phyloP scores from a whole-genome alignment of 2,888 invertebrate genomes.

The Azorinus chamasolen region DNA sequence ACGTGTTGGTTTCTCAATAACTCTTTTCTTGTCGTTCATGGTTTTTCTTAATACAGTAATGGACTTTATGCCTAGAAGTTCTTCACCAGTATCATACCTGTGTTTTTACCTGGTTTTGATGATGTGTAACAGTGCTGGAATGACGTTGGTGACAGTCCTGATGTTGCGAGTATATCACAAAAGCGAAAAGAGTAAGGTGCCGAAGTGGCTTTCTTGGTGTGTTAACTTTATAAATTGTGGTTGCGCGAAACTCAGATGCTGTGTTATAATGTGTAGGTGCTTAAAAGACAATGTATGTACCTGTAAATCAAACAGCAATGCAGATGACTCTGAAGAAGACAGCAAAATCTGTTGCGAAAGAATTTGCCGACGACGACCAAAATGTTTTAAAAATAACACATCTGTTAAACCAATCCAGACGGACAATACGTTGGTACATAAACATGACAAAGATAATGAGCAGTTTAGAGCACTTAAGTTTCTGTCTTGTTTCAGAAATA shows the following conservation, averaged over 20 bases:
- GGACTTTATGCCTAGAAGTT: conserved; percentile 53
- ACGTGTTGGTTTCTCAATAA: conserved; percentile 52
- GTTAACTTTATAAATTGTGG: conserved; percentile 48
- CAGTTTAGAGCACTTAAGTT: no score
- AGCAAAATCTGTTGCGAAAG: no score
- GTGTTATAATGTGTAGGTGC: conserved; percentile 15
- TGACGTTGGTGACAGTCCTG: conserved; percentile 45
- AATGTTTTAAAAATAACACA: no score
- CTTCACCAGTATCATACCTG: conserved; percentile 45
- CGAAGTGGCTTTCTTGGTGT: conserved; percentile 31
- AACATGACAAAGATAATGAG: no score
- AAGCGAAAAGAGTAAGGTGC: conserved; percentile 40
- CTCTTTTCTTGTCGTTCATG: conserved; percentile 47
- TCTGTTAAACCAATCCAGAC: no score
- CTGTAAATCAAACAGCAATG: no score
- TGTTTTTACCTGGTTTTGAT: conserved; percentile 52
- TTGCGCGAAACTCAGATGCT: conserved; percentile 38
- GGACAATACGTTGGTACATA: no score
- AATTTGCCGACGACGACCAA: no score
- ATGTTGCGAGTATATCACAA: conserved; percentile 50
- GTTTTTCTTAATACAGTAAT: conserved; percentile 54
- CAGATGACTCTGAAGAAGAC: no score
- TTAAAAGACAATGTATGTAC: not conserved
- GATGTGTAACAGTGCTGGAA: conserved; percentile 50
- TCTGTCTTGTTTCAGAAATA: no score